Evolutionary conservation across 2,113 vertebrate genomes (phyloP), one percentile per base, ranked within the genome.

Genomic region (Rana temporaria): DNA sequence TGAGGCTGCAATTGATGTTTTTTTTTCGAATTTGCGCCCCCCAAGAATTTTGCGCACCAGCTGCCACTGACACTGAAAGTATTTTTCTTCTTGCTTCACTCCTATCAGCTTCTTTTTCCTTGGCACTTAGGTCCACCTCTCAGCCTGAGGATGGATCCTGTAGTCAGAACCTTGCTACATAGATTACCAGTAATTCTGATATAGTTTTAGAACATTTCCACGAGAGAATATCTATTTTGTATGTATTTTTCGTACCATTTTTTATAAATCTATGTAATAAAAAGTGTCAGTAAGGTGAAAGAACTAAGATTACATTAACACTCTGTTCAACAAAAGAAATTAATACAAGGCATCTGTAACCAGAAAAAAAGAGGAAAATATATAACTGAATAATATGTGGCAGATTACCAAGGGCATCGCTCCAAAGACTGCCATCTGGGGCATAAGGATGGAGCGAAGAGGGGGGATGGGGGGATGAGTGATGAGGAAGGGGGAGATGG

Each of bases 361-460:
- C 42, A 48, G 42, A 48, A 48, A 48, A 38, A 48, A 87, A 88
- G 90, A 86, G 88, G 87, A 90, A 89, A 87, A 87, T 86, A 85
- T 90, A 90, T 88, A 88, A 87, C 88, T 86, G 85, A 86, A 89
- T 86, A 88, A 89, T 89, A 85, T 84, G 83, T 91, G 91, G 91
- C 91, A 90, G 86, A 79, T 86, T 89, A 84, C 90, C 89, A 91
- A 88, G 89, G 90, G 91, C 91, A 92, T 82, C 85, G 76, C 86
- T 91, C 90, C 91, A 92, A 90, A 89, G 88, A 88, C 84, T 88
- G 89, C 90, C 91, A 92, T 89, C 90, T 92, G 91, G 91, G 90
- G 85, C 85, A 87, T 84, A 85, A 87, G 88, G 88, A 90, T 87
- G 87, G 87, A 91, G 85, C 86, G 85, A 75, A 87, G 88, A 85